A percentile compares a stretch with the other conserved stretches of the same genome.
Evolutionary conservation across 2,113 vertebrate genomes (phyloP).

Genomic region (Saimiri boliviensis): DNA sequence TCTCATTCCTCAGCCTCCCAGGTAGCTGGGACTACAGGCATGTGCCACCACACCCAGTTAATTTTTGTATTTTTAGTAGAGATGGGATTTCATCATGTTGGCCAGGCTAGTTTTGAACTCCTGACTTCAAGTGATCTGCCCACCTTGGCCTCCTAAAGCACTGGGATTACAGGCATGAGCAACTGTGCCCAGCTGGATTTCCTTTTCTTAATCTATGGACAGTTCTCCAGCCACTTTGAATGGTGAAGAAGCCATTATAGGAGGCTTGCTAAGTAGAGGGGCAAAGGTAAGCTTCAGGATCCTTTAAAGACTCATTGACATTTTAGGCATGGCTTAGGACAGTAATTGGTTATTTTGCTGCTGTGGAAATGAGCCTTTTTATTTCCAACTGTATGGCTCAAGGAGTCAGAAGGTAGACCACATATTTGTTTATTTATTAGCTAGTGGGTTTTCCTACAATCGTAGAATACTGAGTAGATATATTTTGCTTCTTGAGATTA

Average conservation of each 20-base stretch:
- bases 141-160: no score
- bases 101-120: no score
- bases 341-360: background rate
- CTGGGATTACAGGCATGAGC: no score
- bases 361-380: background rate
- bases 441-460: background rate
- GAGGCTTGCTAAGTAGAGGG: background rate
- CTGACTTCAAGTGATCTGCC: no score
- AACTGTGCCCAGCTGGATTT: background rate
- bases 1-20: no score
- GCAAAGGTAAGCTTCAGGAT: background rate
- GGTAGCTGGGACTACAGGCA: no score
- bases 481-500: slow-evolving; percentile 35
- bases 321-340: background rate
- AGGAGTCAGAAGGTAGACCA: background rate
- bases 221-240: background rate
- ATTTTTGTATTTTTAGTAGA: no score
- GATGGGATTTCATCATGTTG: no score
- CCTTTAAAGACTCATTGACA: background rate
- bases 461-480: background rate
- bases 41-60: no score
- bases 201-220: background rate
- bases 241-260: background rate
- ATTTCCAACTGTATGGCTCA: background rate
- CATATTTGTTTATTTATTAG: background rate